Base-by-base conservation (phyloP, 2,113 vertebrate genomes). In the Bufo gargarizans region DNA sequence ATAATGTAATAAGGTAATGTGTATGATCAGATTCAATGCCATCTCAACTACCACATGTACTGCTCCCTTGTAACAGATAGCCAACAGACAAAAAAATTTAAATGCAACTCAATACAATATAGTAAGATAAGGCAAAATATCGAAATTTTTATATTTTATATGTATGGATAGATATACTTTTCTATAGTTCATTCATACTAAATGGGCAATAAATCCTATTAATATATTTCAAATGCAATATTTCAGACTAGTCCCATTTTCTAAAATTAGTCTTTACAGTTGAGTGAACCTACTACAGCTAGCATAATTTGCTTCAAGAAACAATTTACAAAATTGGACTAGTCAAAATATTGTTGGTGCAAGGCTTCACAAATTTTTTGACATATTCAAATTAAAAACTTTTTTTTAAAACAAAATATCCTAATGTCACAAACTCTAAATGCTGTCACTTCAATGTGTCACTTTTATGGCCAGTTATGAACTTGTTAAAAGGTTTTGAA, bases 291-390 rank as follows among this genome's bases (percentile, higher is more conserved):
- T 76, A 45, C 47, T 19, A 76, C 45, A 76, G 47, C 47, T 76
- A 20, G 20, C 47, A 50, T 49, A 79, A 79, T 79, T 58, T 13
- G 77, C 49, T 79, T 79, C 20, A n/a, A 79, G n/a, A 79, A 56
- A 79, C 77, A 79, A 56, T 79, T 33, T 53, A 79, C 50, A 58
- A 79, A 79, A 79, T 79, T 56, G 55, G 45, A 76, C 45, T 19
- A 50, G 50, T 76, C 47, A 76, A 76, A 50, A 16, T 45, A 45
- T 47, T 17, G 43, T 5, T 12, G 43, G 69, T 45, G 17, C 20
- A 76, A 6, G 72, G 47, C 47, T 50, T 50, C 45, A 49, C 17
- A 76, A 76, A 76, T 76, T 17, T 50, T 76, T 19, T 76, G 72
- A 76, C 72, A 76, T 76, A 20, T 76, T 50, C 16, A 76, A 76